Evolutionary conservation across 2,113 vertebrate genomes (phyloP).

Genomic region (Strigops habroptila): DNA sequence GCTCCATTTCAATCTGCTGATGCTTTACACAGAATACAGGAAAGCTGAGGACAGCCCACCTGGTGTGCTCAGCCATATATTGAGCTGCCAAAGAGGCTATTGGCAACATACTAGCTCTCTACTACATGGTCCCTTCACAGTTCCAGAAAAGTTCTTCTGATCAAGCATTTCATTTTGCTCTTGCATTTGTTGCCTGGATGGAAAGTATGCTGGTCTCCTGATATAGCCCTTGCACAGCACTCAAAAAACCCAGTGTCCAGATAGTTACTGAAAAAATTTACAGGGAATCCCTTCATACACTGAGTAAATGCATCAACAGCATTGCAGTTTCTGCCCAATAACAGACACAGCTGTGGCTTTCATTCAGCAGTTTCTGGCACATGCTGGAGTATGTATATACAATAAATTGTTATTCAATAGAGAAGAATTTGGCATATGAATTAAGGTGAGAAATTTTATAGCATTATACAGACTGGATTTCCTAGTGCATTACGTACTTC

Average conservation of each 20-base stretch:
- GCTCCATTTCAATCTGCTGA: not conserved
- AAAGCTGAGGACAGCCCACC: not conserved
- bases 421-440: constrained; percentile 57
- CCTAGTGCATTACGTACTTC: constrained; percentile 45
- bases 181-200: not conserved
- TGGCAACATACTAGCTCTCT: not conserved
- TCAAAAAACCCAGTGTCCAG: not conserved
- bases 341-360: constrained; percentile 31
- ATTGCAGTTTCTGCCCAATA: not conserved
- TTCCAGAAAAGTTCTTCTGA: not conserved
- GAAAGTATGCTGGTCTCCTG: not conserved
- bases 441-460: constrained; percentile 63
- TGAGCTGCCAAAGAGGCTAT: not conserved
- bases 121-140: not conserved
- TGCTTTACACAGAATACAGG: not conserved
- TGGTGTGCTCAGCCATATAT: not conserved
- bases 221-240: not conserved
- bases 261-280: not conserved
- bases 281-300: not conserved
- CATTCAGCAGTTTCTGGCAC: constrained; percentile 61
- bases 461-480: constrained; percentile 59
- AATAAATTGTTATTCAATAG: constrained; percentile 55
- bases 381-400: not conserved
- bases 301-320: not conserved
- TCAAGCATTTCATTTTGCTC: not conserved